Evolutionary conservation across 2,797 vertebrate species (phyloP).

Genomic region (Semaprochilodus insignis): DNA sequence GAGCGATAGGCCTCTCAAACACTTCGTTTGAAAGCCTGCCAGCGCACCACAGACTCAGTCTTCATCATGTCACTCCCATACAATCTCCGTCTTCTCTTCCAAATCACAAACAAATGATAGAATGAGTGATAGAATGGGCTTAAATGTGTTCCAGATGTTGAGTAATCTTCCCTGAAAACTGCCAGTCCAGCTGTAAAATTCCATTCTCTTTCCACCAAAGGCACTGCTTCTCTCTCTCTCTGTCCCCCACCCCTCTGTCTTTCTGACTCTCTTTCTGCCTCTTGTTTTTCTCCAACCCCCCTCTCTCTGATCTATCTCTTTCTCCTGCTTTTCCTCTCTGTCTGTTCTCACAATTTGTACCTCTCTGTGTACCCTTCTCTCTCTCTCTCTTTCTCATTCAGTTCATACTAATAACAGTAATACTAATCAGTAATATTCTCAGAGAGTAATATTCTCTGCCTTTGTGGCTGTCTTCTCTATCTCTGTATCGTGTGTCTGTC

Average conservation of each 20-base stretch:
- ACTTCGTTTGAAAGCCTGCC: background rate
- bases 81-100: conserved; percentile 1
- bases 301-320: too few species aligned
- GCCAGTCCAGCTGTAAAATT: background rate
- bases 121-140: background rate
- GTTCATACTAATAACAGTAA: too few species aligned
- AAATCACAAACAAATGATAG: conserved; percentile 9
- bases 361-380: too few species aligned
- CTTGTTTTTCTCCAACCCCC: too few species aligned
- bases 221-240: background rate
- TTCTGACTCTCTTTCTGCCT: conserved; percentile 21
- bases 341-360: too few species aligned
- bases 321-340: background rate
- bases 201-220: background rate
- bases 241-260: background rate
- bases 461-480: too few species aligned
- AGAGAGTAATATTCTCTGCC: too few species aligned
- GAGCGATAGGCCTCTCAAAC: background rate
- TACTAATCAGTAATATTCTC: too few species aligned
- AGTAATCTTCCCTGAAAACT: background rate
- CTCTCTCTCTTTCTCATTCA: too few species aligned
- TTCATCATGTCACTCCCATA: conserved; percentile 27
- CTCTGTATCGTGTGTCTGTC: background rate
- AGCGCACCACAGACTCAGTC: conserved; percentile 17
- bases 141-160: conserved; percentile 22